Evolutionary conservation across 1,140 invertebrate species (phyloP), one percentile per base, ranked within the genome.

Genomic region (Cardiocondyla obscurior): DNA sequence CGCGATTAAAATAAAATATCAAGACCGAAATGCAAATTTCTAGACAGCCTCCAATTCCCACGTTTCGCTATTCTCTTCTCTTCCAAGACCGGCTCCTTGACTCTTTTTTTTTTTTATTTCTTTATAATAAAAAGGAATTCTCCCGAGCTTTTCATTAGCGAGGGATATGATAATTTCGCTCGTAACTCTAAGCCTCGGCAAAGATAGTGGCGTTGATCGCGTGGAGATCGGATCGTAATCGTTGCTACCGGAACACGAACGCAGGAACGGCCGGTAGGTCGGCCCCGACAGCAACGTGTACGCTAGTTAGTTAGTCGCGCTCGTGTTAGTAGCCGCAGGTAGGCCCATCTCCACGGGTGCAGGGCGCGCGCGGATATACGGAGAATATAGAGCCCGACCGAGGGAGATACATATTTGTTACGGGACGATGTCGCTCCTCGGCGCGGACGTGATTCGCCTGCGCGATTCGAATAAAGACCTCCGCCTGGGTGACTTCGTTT

Each of bases 341-440:
- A 91, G 88, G 84, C 89, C 85, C 82, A 51, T 74, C 79, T 74
- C 22, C 16, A 74, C 79, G 60, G 79, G 16, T 70, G 25, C 69
- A 69, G 51, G 39, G 69, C 49, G 64, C 19, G 69, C 81, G 16
- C 76, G 83, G 70, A 60, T 51, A 28, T 57, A 36, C 39, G 33
- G 51, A 16, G 69, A 79, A 85, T 79, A 53, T 79, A 84, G 85
- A 84, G 83, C 70, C 76, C 67, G 74, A 84, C 64, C 85, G 85
- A 87, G 81, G 88, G 89, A 92, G 89, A 92, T 93, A 93, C 93
- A 92, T 94, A 94, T 94, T 94, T 94, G 93, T 94, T 93, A 93
- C 88, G 92, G 88, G 90, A 92, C 90, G 87, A 85, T 92, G 90
- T 93, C 90, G 91, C 90, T 91, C 88, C 90, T 89, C 89, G 88